phyloP scores from a whole-genome alignment of 1,140 invertebrate species.

The Drosophila subobscura region DNA sequence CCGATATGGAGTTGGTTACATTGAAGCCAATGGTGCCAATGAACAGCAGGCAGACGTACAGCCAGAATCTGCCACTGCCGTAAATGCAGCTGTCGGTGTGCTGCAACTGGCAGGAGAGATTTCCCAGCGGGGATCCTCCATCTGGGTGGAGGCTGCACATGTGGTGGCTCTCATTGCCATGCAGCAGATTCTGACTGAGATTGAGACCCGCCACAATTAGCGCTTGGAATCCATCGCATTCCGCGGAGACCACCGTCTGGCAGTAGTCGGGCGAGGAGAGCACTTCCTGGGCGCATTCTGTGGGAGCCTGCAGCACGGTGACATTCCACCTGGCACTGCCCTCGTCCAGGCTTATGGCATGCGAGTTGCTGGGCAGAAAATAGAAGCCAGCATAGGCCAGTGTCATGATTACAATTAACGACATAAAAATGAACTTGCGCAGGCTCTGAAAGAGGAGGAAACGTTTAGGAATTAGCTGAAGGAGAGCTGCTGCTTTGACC shows the following conservation, averaged over 20 bases:
- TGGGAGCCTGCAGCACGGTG: neutral
- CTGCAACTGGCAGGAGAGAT: constrained; percentile 25
- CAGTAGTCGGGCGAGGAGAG: constrained; percentile 23
- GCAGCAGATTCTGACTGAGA: constrained; percentile 39
- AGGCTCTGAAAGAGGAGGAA: constrained; percentile 83
- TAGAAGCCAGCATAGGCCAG: constrained; percentile 87
- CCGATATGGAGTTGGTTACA: constrained; percentile 90
- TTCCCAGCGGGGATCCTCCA: neutral
- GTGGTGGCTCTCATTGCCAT: constrained; percentile 50
- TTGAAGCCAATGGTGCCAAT: constrained; percentile 90
- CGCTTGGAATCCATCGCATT: constrained; percentile 23
- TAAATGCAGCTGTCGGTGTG: constrained; percentile 84
- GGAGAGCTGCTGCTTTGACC: neutral
- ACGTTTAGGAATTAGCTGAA: neutral
- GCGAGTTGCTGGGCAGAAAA: constrained; percentile 85
- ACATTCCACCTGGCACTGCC: constrained; percentile 45
- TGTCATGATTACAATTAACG: constrained; percentile 86
- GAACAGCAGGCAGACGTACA: constrained; percentile 88
- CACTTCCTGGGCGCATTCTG: constrained; percentile 35
- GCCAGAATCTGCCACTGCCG: constrained; percentile 87
- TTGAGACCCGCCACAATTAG: constrained; percentile 42
- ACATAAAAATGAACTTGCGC: constrained; percentile 89
- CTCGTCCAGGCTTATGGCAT: constrained; percentile 53
- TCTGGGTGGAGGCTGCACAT: constrained; percentile 29
- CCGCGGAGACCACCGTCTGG: constrained; percentile 30